These are phyloP conservation scores for Frankliniella intonsa DNA, from an alignment of 2,888 invertebrate species.

Conservation along the genomic window DNA sequence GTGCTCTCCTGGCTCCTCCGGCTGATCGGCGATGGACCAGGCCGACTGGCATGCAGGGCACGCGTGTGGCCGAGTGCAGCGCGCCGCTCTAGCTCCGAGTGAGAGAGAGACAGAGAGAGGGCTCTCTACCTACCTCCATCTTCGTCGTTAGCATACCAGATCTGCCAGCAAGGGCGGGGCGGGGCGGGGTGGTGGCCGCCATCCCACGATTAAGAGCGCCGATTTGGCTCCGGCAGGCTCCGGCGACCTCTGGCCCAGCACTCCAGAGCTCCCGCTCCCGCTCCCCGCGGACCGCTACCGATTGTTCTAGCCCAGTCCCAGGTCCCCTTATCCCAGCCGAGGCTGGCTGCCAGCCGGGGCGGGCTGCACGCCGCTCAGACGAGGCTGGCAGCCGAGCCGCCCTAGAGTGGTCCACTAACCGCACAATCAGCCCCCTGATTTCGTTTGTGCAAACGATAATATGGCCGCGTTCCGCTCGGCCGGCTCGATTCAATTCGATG, in stretches of 20 bases:
- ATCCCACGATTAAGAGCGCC: slow-evolving; percentile 19
- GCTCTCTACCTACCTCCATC: background rate
- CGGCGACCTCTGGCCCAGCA: background rate
- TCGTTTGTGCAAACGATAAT: slow-evolving; percentile 26
- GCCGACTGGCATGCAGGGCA: no score
- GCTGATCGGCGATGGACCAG: no score
- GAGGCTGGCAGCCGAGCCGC: background rate
- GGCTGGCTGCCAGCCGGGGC: background rate
- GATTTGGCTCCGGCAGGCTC: background rate
- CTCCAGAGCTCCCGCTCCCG: background rate
- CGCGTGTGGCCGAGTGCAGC: no score
- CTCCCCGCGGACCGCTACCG: background rate
- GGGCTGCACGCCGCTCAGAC: background rate
- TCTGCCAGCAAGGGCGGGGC: background rate
- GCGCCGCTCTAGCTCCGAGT: no score
- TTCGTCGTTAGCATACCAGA: background rate
- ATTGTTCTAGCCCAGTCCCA: background rate
- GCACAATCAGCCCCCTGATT: slow-evolving; percentile 7
- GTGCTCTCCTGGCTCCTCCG: no score
- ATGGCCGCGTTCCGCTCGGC: background rate
- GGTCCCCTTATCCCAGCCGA: background rate
- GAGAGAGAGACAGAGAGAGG: no score
- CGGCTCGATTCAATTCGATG: background rate
- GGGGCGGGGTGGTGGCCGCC: background rate
- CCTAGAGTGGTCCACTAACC: background rate